phyloP scores from a whole-genome alignment of 2,113 vertebrate species.

The Ptychochromis oligacanthus region DNA sequence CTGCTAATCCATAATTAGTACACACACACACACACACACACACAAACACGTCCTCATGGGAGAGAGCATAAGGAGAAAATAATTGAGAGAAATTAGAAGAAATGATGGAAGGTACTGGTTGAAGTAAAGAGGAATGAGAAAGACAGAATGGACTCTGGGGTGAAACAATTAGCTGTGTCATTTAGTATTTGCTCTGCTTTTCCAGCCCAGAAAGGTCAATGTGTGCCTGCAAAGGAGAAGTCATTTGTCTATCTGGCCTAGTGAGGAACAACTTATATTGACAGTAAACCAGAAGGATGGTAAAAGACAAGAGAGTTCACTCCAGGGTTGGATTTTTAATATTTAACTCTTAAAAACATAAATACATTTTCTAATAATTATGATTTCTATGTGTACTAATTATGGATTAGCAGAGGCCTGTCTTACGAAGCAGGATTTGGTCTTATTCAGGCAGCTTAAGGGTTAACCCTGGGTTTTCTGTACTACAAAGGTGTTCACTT shows the following conservation, averaged over 20 bases:
- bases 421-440: too few species aligned
- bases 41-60: slow-evolving; percentile 23
- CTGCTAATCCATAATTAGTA: too few species aligned
- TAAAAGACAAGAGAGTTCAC: background rate
- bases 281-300: background rate
- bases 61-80: slow-evolving; percentile 61
- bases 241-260: background rate
- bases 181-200: slow-evolving; percentile 52
- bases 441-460: too few species aligned
- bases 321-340: background rate
- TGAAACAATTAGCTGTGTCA: slow-evolving; percentile 64
- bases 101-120: slow-evolving; percentile 57
- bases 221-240: slow-evolving; percentile 6
- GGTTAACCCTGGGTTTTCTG: too few species aligned
- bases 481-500: too few species aligned
- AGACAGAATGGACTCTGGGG: slow-evolving; percentile 49
- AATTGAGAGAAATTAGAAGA: slow-evolving; percentile 72
- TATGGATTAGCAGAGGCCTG: background rate
- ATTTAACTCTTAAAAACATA: background rate
- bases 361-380: background rate
- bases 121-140: slow-evolving; percentile 52
- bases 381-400: background rate
- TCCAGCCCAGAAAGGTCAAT: slow-evolving; percentile 55
- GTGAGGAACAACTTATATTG: slow-evolving; percentile 11
- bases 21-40: slow-evolving; percentile 31